Evolutionary conservation across 2,113 vertebrate species (phyloP).

Genomic region (Tenrec ecaudatus): DNA sequence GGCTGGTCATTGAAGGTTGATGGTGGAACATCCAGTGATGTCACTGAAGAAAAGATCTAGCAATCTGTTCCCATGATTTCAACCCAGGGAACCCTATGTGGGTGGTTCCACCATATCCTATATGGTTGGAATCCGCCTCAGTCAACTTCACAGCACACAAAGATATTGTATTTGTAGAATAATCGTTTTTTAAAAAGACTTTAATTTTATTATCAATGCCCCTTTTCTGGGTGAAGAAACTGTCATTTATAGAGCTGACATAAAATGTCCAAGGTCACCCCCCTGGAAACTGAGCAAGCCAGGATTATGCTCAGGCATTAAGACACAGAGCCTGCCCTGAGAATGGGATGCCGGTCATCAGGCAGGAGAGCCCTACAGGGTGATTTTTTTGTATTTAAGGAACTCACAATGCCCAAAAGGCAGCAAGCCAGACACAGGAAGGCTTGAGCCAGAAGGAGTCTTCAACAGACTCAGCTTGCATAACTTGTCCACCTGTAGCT

Average conservation of each 20-base stretch:
- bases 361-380: not conserved
- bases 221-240: constrained; percentile 32
- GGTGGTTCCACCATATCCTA: not conserved
- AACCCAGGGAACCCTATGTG: not conserved
- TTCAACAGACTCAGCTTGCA: not conserved
- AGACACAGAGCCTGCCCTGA: accelerated
- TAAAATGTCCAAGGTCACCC: not conserved
- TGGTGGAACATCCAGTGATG: not conserved
- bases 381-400: not conserved
- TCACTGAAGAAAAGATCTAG: not conserved
- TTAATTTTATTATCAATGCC: too few species aligned
- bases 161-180: not conserved
- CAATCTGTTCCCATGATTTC: not conserved
- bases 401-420: not conserved
- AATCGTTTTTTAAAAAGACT: too few species aligned
- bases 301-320: not conserved
- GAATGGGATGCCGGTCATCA: not conserved
- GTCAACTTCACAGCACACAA: not conserved
- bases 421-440: not conserved
- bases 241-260: not conserved
- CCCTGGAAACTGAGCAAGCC: not conserved
- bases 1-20: not conserved
- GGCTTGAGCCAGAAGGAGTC: too few species aligned
- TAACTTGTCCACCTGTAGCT: not conserved
- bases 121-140: not conserved